phyloP scores from a whole-genome alignment of 2,888 invertebrate genomes.

The Phyllotreta cruciferae region DNA sequence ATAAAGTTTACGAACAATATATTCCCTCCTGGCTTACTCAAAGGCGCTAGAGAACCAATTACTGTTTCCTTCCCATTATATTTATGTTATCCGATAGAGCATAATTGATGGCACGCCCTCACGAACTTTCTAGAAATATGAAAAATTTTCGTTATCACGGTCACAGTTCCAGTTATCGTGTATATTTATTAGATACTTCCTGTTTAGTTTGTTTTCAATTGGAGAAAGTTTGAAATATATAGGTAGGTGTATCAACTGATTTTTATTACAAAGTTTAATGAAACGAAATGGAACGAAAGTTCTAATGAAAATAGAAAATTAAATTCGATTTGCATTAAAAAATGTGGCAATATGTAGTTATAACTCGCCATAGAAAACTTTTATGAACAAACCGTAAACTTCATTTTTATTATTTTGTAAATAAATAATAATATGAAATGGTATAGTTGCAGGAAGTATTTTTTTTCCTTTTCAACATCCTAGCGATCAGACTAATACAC shows the following conservation, averaged over 20 bases:
- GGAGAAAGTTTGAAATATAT: too few species aligned
- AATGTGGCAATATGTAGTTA: too few species aligned
- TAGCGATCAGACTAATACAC: slow-evolving; percentile 15
- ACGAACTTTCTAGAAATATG: slow-evolving; percentile 32
- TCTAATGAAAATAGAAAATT: too few species aligned
- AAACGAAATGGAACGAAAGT: too few species aligned
- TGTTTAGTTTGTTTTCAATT: too few species aligned
- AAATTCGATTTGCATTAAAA: too few species aligned
- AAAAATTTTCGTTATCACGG: slow-evolving; percentile 17
- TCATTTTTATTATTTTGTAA: too few species aligned
- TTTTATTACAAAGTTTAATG: too few species aligned
- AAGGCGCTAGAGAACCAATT: slow-evolving; percentile 45
- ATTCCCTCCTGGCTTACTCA: slow-evolving; percentile 37
- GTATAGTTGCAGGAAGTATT: not conserved
- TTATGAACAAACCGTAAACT: too few species aligned
- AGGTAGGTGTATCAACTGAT: too few species aligned
- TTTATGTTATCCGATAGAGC: slow-evolving; percentile 46
- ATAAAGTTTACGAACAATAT: slow-evolving; percentile 26
- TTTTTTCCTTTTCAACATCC: slow-evolving; percentile 19
- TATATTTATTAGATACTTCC: slow-evolving; percentile 3
- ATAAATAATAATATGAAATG: too few species aligned
- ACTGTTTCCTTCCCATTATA: slow-evolving; percentile 45
- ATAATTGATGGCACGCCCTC: slow-evolving; percentile 34
- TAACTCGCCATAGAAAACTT: too few species aligned
- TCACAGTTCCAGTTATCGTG: not conserved